Evolutionary conservation across 2,113 vertebrate species (phyloP), one percentile per base, ranked within the genome.

Genomic region (Corapipo altera): DNA sequence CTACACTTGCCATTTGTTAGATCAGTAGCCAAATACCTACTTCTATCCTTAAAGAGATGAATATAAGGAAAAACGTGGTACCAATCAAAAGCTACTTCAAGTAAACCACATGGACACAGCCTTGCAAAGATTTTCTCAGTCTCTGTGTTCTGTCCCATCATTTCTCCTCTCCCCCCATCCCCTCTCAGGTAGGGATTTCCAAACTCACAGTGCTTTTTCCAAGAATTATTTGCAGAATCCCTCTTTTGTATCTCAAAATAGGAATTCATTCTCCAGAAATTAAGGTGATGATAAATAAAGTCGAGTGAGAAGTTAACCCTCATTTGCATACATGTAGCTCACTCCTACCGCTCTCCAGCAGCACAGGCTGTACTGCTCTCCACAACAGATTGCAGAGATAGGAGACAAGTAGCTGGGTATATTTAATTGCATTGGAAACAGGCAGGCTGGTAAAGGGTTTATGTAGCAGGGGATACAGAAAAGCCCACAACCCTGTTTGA

Each of bases 351-450:
- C 71, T 75, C 67, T 69, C 58, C 12, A 12, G 69, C 76, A 71
- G 83, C 86, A 76, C 71, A 84, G 80, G 48, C 95, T 84, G 79
- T 65, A 9, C 76, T 32, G 39, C 76, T 64, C 72, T 75, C 76
- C 48, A 74, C 65, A 86, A 49, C 79, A 89, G 83, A 84, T 41
- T 87, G 89, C 86, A 69, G 85, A 74, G 28, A 91, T 1, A 81
- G 49, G 18, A 94, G 76, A 41, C 73, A 81, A 97, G 76, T 89
- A 87, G 84, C 87, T 0, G 24, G 80, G 80, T 78, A 5, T 61
- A 85, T 84, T 95, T 93, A 96, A 97, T 92, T 81, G 93, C 80
- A 81, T 72, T 75, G 83, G 65, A 52, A 95, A 80, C 89, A n/a
- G 57, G 39, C 76, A 87, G 76, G 48, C n/a, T 75, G 27, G 39